Evolutionary conservation across 64 coral and sea anemone genomes (phyloP), one percentile per base, ranked within the genome.

Genomic region (Porites lutea): DNA sequence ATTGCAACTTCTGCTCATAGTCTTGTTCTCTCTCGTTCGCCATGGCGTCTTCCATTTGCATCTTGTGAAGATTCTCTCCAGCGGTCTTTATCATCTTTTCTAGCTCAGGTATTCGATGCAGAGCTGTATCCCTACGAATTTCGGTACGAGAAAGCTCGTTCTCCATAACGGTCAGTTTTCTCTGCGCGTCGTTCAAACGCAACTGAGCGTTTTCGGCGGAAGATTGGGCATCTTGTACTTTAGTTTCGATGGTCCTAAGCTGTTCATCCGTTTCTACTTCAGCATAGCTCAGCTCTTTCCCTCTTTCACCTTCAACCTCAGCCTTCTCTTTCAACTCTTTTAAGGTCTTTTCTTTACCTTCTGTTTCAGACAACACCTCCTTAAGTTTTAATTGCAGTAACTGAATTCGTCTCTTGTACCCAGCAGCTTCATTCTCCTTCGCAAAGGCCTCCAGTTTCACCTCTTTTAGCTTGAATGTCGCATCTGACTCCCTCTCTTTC

Each of bases 51-150:
- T 65, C 85, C 53, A 43, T 47, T 53, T 93, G 72, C 23, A 93
- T 23, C 52, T 87, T 87, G 82, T 19, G 64, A n/a, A 93, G 83
- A 71, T 64, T 93, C 86, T 93, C 91, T 27, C 91, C 91, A 18
- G 91, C 91, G 3, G n/a, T 87, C 14, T 86, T 52, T 12, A 93
- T 74, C 45, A 87, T 78, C 47, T 78, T 48, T 50, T 87, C 74
- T 16, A 86, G 57, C 14, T 87, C 83, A 0, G 47, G 13, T 13
- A 93, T 87, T 62, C 82, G 83, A 2, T 47, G 51, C 6, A 70
- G 18, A 45, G 91, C 91, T 47, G 21, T 70, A 13, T 93, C 91
- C n/a, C 14, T 54, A 10, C 91, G 83, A 20, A 37, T 74, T 86
- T 77, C 59, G 5, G 91, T 55, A 6, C 82, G 78, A 4, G 46